A percentile compares a stretch with the other conserved stretches of the same genome.
These are phyloP conservation scores for Polypterus senegalus DNA, from an alignment of 2,113 vertebrate species.

Conservation along the genomic window DNA sequence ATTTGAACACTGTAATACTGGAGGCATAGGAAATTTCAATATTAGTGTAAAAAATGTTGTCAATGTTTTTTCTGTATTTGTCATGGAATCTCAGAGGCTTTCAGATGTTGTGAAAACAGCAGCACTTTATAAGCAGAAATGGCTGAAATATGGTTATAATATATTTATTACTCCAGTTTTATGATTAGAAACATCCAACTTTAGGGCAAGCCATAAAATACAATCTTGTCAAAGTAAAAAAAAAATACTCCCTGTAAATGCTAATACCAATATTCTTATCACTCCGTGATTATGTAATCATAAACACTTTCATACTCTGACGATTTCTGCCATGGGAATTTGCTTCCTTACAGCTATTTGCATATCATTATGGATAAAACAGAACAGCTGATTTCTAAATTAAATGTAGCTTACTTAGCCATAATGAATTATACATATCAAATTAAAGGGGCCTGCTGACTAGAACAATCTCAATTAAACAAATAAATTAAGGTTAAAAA, in stretches of 20 bases:
- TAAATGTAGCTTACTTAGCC: conserved; percentile 13
- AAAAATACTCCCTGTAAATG: background rate
- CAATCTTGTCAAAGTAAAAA: background rate
- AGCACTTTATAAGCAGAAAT: too few relatives aligned
- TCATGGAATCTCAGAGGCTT: too few relatives aligned
- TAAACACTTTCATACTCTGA: conserved; percentile 10
- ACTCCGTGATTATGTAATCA: conserved; percentile 10
- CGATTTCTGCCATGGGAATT: conserved; percentile 6
- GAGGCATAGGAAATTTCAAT: too few relatives aligned
- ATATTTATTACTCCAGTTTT: too few relatives aligned
- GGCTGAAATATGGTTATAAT: too few relatives aligned
- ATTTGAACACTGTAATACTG: too few relatives aligned
- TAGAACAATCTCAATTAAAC: conserved; percentile 12
- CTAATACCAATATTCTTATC: conserved; percentile 7
- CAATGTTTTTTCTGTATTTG: too few relatives aligned
- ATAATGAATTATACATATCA: conserved; percentile 14
- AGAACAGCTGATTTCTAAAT: conserved; percentile 11
- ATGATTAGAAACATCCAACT: too few relatives aligned
- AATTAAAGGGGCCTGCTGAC: conserved; percentile 21
- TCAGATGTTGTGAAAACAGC: too few relatives aligned
- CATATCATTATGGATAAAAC: conserved; percentile 11
- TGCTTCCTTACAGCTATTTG: conserved; percentile 8
- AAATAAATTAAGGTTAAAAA: conserved; percentile 15
- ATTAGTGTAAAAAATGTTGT: too few relatives aligned
- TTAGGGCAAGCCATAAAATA: too few relatives aligned